These are phyloP conservation scores for Bombus turneri DNA, from an alignment of 1,140 invertebrate species.

Conservation along the genomic window DNA sequence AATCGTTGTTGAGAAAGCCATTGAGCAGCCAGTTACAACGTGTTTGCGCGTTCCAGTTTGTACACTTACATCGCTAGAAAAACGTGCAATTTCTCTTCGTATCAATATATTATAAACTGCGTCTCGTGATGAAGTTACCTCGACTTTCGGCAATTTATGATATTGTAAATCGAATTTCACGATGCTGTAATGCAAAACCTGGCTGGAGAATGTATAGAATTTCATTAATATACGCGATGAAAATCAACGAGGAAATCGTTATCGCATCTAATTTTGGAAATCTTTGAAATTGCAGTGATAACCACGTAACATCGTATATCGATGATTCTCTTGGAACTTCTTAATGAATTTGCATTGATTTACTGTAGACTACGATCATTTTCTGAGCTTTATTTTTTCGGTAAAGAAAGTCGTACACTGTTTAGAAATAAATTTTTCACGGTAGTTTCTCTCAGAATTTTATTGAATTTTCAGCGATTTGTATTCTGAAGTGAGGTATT, in stretches of 20 bases:
- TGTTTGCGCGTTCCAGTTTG: neutral
- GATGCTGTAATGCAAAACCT: neutral
- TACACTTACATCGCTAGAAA: neutral
- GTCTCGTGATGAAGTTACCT: slow-evolving; percentile 13
- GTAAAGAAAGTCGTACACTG: no score
- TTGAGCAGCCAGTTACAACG: neutral
- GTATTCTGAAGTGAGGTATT: no score
- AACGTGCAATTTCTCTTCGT: neutral
- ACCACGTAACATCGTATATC: neutral
- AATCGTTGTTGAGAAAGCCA: slow-evolving; percentile 6
- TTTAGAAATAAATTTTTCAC: no score
- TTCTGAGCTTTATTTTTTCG: neutral
- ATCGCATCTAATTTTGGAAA: neutral
- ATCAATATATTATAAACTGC: neutral
- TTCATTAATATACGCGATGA: neutral
- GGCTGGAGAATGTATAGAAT: neutral
- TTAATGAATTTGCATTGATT: neutral
- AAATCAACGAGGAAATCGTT: neutral
- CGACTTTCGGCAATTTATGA: neutral
- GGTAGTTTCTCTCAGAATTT: no score
- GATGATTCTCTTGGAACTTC: neutral
- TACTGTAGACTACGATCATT: neutral
- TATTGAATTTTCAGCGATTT: no score
- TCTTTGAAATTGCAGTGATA: neutral
- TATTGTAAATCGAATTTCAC: neutral